These are phyloP conservation scores for Ptychadena robeensis DNA, from an alignment of 2,797 vertebrate species.

Conservation along the genomic window DNA sequence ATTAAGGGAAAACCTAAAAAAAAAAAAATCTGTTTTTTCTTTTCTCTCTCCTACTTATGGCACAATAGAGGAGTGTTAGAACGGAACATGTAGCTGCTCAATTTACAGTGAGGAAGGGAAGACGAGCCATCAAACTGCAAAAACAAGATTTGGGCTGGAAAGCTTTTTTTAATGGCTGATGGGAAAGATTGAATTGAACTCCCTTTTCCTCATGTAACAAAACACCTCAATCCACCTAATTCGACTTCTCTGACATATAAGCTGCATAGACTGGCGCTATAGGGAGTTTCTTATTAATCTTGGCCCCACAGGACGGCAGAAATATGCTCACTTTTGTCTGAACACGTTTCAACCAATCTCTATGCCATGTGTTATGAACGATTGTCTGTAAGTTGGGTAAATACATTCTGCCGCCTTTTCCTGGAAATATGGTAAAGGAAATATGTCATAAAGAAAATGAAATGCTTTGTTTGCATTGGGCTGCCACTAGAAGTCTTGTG, in stretches of 20 bases:
- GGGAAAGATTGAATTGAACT: conserved; percentile 27
- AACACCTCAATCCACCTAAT: conserved; percentile 35
- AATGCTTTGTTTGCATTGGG: not conserved
- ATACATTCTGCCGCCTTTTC: not conserved
- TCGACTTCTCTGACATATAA: conserved; percentile 31
- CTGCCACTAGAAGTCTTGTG: not conserved
- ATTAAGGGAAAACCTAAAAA: conserved; percentile 30
- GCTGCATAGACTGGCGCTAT: conserved; percentile 15
- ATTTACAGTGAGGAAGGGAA: conserved; percentile 27
- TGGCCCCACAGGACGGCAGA: conserved; percentile 16
- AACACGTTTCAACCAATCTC: not conserved
- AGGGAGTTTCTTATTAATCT: conserved; percentile 46
- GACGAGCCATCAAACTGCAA: conserved; percentile 10
- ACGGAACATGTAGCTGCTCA: conserved; percentile 27
- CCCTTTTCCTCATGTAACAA: conserved; percentile 38
- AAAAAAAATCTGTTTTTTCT: conserved; percentile 11
- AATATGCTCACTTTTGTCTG: not conserved
- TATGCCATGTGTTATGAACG: not conserved
- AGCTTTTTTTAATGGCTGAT: conserved; percentile 30
- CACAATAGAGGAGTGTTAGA: conserved; percentile 45
- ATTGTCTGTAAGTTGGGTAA: not conserved
- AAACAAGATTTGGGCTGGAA: conserved; percentile 26
- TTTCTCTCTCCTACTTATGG: not conserved
- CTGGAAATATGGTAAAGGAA: not conserved
- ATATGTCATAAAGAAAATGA: not conserved